These are phyloP conservation scores for Brachylomia viminalis DNA, from an alignment of 2,888 invertebrate species.

Conservation along the genomic window DNA sequence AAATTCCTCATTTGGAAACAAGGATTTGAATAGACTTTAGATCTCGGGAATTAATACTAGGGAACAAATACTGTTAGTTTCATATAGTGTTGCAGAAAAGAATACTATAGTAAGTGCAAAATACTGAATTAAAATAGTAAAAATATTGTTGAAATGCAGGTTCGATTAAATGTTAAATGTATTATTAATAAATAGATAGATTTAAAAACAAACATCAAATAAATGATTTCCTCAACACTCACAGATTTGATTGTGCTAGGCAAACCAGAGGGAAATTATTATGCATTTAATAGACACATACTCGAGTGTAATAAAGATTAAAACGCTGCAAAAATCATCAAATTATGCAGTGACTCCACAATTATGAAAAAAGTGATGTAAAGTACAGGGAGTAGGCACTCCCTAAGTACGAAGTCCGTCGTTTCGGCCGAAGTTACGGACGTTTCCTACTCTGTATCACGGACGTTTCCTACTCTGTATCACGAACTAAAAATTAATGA, in stretches of 20 bases:
- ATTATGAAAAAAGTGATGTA: not conserved
- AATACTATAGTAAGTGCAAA: constrained; percentile 30
- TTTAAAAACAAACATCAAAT: not conserved
- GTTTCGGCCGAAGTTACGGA: too few species aligned
- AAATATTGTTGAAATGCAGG: not conserved
- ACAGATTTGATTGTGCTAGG: not conserved
- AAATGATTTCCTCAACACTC: not conserved
- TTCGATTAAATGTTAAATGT: not conserved
- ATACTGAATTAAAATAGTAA: constrained; percentile 31
- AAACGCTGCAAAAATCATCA: constrained; percentile 6
- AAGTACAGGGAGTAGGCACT: too few species aligned
- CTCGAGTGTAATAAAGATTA: constrained; percentile 28
- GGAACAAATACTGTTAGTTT: constrained; percentile 2
- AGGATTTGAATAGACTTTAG: not conserved
- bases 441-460: too few species aligned
- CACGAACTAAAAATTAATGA: too few species aligned
- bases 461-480: too few species aligned
- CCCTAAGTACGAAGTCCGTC: too few species aligned
- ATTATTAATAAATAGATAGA: not conserved
- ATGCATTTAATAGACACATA: constrained; percentile 22
- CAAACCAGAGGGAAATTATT: not conserved
- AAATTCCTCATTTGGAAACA: not conserved
- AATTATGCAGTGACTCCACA: not conserved
- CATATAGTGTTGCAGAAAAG: not conserved
- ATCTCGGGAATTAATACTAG: not conserved